phyloP scores from a whole-genome alignment of 2,113 vertebrate species.

The Ctenodactylus gundi region DNA sequence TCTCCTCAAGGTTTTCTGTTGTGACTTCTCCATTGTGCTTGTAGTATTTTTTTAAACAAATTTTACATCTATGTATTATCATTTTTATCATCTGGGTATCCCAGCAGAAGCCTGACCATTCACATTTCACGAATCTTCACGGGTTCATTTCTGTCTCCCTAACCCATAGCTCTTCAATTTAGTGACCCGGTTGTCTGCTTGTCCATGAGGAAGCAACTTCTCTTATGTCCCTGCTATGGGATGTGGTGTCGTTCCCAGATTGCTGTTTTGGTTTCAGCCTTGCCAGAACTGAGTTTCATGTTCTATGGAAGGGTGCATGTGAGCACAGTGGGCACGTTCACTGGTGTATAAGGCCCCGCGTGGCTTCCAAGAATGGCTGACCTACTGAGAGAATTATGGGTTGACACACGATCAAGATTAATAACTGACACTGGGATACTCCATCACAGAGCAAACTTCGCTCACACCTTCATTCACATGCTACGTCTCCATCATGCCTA shows the following conservation, averaged over 20 bases:
- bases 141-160: neutral
- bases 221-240: neutral
- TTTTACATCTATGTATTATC: neutral
- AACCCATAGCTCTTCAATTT: neutral
- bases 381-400: neutral
- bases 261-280: neutral
- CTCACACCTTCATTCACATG: too few relatives aligned
- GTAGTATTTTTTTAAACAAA: neutral
- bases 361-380: neutral
- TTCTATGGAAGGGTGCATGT: neutral
- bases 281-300: neutral
- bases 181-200: neutral
- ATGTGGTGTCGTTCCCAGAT: neutral
- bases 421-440: neutral
- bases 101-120: neutral
- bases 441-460: neutral
- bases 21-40: neutral
- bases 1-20: neutral
- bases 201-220: neutral
- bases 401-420: neutral
- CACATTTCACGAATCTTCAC: neutral
- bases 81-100: neutral
- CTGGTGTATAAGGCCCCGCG: neutral
- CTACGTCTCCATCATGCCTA: neutral
- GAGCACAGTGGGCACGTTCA: fast-evolving